Conservation (phyloP, 2,888 invertebrate species). For the Dryomyza anilis region DNA sequence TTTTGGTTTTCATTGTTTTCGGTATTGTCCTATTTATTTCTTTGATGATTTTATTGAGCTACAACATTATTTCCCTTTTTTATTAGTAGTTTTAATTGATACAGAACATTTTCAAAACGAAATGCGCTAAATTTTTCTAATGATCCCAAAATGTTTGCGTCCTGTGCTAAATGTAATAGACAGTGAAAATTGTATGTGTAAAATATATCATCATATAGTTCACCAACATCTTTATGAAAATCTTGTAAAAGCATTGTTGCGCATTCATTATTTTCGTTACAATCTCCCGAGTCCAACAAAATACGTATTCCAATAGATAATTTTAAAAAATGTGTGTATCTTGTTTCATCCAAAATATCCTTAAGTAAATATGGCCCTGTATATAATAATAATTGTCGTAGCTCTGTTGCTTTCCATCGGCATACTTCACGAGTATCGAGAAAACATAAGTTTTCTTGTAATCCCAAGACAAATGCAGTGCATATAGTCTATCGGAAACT, state of each 20-base stretch:
- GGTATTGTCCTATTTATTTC: neutral
- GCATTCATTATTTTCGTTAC: constrained; percentile 27
- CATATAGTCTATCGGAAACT: too few relatives aligned
- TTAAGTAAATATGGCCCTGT: constrained; percentile 31
- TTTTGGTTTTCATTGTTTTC: neutral
- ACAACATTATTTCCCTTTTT: too few relatives aligned
- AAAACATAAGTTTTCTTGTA: neutral
- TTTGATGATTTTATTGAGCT: neutral
- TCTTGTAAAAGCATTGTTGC: constrained; percentile 27
- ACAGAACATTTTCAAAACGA: neutral
- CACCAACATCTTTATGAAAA: constrained; percentile 25
- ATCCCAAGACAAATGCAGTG: neutral
- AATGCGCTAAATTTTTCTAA: constrained; percentile 17
- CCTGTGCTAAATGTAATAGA: constrained; percentile 30
- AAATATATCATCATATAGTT: constrained; percentile 20
- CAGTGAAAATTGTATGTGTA: constrained; percentile 26
- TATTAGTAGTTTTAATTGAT: neutral
- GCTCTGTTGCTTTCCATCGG: constrained; percentile 33
- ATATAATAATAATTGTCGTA: constrained; percentile 32
- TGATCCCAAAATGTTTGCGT: constrained; percentile 28
- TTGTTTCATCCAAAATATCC: constrained; percentile 27
- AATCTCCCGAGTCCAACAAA: constrained; percentile 26
- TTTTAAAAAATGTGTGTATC: constrained; percentile 31
- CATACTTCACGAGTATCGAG: constrained; percentile 24
- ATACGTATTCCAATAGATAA: constrained; percentile 32